Conservation (phyloP, 1,140 invertebrate species). For the Sycobia sp. region DNA sequence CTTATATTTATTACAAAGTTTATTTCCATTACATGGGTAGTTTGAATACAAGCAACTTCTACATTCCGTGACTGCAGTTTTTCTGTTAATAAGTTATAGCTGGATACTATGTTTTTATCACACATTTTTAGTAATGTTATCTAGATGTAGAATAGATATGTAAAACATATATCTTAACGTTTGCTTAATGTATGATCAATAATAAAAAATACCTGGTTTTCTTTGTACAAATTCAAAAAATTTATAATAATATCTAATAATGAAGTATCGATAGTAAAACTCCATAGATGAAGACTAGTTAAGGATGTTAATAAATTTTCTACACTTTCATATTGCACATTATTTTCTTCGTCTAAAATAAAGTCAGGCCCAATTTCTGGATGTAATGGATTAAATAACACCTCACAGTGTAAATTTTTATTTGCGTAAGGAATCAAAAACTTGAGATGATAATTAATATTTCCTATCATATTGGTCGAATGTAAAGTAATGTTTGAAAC, state of each 20-base stretch:
- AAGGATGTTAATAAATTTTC: neutral
- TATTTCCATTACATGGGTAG: too few relatives aligned
- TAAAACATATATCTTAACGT: neutral
- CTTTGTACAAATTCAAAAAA: neutral
- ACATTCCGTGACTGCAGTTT: neutral
- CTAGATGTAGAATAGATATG: neutral
- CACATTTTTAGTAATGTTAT: neutral
- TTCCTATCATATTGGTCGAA: neutral
- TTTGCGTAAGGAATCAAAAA: slow-evolving; percentile 13
- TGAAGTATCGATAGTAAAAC: neutral
- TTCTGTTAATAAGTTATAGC: neutral
- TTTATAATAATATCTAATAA: neutral
- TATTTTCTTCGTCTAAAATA: slow-evolving; percentile 13
- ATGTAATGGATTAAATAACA: slow-evolving; percentile 13
- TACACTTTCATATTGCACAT: neutral
- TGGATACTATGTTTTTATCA: neutral
- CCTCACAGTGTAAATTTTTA: neutral
- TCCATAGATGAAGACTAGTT: slow-evolving; percentile 6
- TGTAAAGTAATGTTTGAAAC: neutral
- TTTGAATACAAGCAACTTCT: neutral
- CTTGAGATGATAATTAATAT: neutral
- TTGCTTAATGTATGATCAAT: neutral
- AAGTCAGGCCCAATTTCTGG: slow-evolving; percentile 21
- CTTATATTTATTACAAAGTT: too few relatives aligned
- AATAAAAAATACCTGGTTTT: slow-evolving; percentile 10